Percentiles rank a stretch among this genome's conserved stretches.
phyloP scores from a whole-genome alignment of 2,888 invertebrate genomes.

The Tortricodes alternella region DNA sequence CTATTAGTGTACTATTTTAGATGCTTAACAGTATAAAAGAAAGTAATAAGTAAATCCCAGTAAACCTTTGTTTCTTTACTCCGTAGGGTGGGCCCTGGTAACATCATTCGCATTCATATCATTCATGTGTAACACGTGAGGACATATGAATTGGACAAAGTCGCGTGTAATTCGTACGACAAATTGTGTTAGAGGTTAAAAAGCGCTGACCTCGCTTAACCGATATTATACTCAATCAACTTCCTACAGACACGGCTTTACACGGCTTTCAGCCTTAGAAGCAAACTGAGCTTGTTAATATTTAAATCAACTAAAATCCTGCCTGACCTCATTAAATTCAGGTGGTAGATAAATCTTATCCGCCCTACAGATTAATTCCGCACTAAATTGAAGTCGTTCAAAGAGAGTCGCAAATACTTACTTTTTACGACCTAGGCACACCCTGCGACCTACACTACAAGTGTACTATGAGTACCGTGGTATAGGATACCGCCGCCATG shows the following conservation, averaged over 20 bases:
- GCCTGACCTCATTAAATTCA: not conserved
- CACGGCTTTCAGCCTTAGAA: slow-evolving; percentile 1
- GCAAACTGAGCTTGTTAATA: too few relatives aligned
- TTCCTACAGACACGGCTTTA: slow-evolving; percentile 42
- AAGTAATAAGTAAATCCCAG: too few relatives aligned
- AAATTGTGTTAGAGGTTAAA: slow-evolving; percentile 53
- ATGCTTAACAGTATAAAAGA: too few relatives aligned
- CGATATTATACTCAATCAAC: slow-evolving; percentile 58
- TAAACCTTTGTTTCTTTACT: too few relatives aligned
- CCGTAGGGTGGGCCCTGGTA: too few relatives aligned
- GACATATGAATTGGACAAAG: slow-evolving; percentile 10
- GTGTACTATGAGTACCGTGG: not conserved
- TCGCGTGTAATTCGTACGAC: slow-evolving; percentile 39
- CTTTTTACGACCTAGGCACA: not conserved
- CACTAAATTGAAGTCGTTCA: not conserved
- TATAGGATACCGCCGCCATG: slow-evolving; percentile 20
- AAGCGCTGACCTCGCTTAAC: slow-evolving; percentile 69
- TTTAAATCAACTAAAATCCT: too few relatives aligned
- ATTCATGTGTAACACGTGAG: not conserved
- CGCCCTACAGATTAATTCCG: not conserved
- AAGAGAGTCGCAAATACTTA: not conserved
- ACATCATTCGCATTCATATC: too few relatives aligned
- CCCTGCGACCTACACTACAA: not conserved
- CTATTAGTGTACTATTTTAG: too few relatives aligned
- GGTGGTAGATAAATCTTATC: not conserved